These are phyloP conservation scores for Ambastaia sidthimunki DNA, from an alignment of 2,797 vertebrate genomes.

Conservation along the genomic window DNA sequence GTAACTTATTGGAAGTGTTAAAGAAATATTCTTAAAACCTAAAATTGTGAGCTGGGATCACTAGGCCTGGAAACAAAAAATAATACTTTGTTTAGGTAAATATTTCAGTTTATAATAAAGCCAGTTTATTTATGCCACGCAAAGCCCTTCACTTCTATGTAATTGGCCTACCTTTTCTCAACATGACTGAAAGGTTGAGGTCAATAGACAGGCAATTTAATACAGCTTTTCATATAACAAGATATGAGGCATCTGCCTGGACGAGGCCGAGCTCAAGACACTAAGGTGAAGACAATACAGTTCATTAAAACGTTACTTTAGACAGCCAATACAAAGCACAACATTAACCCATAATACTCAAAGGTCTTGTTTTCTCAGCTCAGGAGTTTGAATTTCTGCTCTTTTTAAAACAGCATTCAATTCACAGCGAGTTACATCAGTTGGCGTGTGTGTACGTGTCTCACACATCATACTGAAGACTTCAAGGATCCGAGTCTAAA, in stretches of 20 bases:
- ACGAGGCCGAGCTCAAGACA: conserved; percentile 27
- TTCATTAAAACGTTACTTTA: conserved; percentile 49
- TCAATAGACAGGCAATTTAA: conserved; percentile 56
- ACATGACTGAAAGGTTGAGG: conserved; percentile 50
- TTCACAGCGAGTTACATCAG: neutral
- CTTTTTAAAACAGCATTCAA: neutral
- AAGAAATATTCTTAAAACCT: conserved; percentile 6
- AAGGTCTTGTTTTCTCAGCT: conserved; percentile 5
- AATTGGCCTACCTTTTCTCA: conserved; percentile 53
- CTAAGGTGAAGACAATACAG: conserved; percentile 49
- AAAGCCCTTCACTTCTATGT: conserved; percentile 29
- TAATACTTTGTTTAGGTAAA: conserved; percentile 11
- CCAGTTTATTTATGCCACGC: conserved; percentile 25
- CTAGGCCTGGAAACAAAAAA: neutral
- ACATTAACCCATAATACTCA: conserved; percentile 7
- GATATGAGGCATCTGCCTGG: conserved; percentile 41
- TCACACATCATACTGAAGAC: conserved; percentile 1
- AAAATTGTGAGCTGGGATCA: neutral
- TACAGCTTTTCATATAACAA: conserved; percentile 55
- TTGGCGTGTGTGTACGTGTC: conserved; percentile 2
- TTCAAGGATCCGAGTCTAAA: conserved; percentile 51
- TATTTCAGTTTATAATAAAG: no score
- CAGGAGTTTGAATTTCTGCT: conserved; percentile 14
- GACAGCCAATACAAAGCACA: neutral
- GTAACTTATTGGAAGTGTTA: conserved; percentile 59